These are phyloP conservation scores for Drosophila mayaguana DNA, from an alignment of 2,888 invertebrate genomes.

Conservation along the genomic window DNA sequence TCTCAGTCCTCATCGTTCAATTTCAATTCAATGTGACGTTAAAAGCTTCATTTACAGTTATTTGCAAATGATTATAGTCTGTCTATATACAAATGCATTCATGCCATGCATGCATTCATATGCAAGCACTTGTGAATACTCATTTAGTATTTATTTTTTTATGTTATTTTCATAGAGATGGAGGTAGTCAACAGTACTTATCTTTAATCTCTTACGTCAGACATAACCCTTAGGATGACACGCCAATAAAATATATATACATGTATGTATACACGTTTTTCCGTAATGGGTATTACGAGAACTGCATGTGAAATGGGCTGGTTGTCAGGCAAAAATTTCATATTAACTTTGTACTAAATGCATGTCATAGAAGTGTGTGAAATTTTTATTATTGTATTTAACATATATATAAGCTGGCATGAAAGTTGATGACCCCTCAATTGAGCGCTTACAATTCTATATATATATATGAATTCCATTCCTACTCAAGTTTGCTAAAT, in stretches of 20 bases:
- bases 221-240: constrained; percentile 43
- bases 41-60: constrained; percentile 67
- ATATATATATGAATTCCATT: no score
- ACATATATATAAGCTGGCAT: not conserved
- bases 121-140: constrained; percentile 17
- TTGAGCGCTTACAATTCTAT: no score
- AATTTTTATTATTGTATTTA: constrained; percentile 6
- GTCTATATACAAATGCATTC: constrained; percentile 29
- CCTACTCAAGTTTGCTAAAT: not conserved
- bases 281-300: constrained; percentile 32
- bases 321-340: constrained; percentile 1
- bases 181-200: constrained; percentile 26
- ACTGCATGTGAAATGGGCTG: constrained; percentile 39
- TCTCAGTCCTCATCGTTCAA: constrained; percentile 26
- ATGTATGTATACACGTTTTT: constrained; percentile 5
- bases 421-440: constrained; percentile 1
- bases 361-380: constrained; percentile 5
- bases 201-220: constrained; percentile 46
- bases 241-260: constrained; percentile 16
- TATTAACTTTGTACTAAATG: constrained; percentile 2
- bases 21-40: constrained; percentile 57
- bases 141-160: constrained; percentile 19
- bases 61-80: constrained; percentile 61
- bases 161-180: constrained; percentile 10
- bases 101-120: constrained; percentile 24